These are phyloP conservation scores for Kryptolebias ocellatus DNA, from an alignment of 2,797 vertebrate species.

Conservation along the genomic window DNA sequence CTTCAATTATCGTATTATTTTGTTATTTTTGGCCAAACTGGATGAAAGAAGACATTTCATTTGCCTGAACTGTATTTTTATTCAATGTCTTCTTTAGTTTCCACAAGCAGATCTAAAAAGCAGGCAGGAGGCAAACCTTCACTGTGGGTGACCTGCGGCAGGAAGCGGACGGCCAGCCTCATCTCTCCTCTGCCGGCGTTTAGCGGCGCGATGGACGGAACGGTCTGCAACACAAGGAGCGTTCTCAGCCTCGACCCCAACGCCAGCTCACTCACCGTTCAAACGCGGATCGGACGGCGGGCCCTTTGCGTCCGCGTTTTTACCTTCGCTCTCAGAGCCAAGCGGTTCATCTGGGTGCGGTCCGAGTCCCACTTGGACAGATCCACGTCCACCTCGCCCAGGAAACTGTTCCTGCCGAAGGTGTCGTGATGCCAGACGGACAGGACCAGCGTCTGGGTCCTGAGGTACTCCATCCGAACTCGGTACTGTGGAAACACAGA, in stretches of 20 bases:
- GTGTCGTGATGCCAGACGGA: slow-evolving; percentile 97
- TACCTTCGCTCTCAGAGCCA: slow-evolving; percentile 90
- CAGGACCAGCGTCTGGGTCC: slow-evolving; percentile 89
- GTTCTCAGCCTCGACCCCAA: slow-evolving; percentile 23
- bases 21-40: too few relatives aligned
- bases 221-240: slow-evolving; percentile 75
- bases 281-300: too few relatives aligned
- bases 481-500: slow-evolving; percentile 86
- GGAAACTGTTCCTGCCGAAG: slow-evolving; percentile 95
- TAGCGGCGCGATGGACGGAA: slow-evolving; percentile 67
- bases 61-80: too few relatives aligned
- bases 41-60: too few relatives aligned
- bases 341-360: slow-evolving; percentile 89
- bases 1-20: too few relatives aligned
- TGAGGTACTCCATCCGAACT: slow-evolving; percentile 86
- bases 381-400: slow-evolving; percentile 95
- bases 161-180: slow-evolving; percentile 90
- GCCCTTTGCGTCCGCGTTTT: slow-evolving; percentile 36
- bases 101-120: background rate
- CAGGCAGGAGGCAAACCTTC: slow-evolving; percentile 56
- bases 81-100: too few relatives aligned
- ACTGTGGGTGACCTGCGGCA: slow-evolving; percentile 86
- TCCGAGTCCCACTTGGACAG: slow-evolving; percentile 92
- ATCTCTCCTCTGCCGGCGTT: slow-evolving; percentile 88
- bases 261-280: too few relatives aligned